Evolutionary conservation across 2,113 vertebrate species (phyloP).

Genomic region (Stercorarius parasiticus): DNA sequence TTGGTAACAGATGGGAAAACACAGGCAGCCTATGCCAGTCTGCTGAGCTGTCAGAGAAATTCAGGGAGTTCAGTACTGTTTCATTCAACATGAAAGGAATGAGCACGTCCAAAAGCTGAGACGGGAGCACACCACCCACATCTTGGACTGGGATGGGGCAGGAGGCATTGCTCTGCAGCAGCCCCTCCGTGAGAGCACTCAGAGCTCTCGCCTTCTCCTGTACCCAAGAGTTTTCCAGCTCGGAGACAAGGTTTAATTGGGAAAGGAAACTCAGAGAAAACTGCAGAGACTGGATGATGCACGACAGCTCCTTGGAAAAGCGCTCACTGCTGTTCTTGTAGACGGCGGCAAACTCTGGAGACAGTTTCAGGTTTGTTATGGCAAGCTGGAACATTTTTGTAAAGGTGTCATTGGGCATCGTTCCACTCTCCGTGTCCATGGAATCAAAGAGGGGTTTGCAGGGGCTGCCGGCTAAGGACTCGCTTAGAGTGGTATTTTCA

Average conservation of each 20-base stretch:
- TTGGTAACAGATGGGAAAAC: background rate
- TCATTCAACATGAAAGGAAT: background rate
- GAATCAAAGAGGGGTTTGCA: conserved; percentile 45
- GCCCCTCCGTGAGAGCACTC: background rate
- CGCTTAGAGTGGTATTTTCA: background rate
- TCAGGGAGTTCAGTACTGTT: background rate
- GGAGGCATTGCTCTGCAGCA: background rate
- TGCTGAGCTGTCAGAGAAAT: background rate
- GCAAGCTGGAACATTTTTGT: conserved; percentile 27
- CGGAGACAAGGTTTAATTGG: background rate
- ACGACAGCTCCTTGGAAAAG: background rate
- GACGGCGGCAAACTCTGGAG: conserved; percentile 40
- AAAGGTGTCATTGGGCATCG: background rate
- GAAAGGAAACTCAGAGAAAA: conserved; percentile 45
- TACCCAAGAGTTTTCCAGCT: conserved; percentile 23
- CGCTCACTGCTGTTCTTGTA: background rate
- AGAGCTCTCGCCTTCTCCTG: background rate
- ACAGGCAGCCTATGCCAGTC: background rate
- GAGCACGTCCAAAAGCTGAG: background rate
- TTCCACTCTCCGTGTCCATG: background rate
- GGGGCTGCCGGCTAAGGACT: background rate
- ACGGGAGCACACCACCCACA: background rate
- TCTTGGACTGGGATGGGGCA: background rate
- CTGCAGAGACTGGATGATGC: conserved; percentile 17
- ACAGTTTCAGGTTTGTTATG: background rate